Evolutionary conservation across 2,113 vertebrate genomes (phyloP).

Genomic region (Coptodon rendalli): DNA sequence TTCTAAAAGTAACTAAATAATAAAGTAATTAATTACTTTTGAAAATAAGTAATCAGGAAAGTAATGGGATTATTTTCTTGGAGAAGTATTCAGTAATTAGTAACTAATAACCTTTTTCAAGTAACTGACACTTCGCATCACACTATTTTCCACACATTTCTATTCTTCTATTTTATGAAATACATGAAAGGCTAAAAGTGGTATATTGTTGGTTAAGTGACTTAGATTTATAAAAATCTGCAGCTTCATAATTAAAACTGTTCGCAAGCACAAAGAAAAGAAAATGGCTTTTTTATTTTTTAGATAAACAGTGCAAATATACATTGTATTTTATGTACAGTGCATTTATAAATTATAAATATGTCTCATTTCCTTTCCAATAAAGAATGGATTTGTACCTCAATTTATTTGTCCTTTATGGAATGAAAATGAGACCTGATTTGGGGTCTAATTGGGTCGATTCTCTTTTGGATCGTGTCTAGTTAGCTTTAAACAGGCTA

Average conservation of each 20-base stretch:
- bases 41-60: neutral
- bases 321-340: neutral
- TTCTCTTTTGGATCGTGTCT: neutral
- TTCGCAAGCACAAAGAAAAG: neutral
- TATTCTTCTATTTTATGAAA: neutral
- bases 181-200: neutral
- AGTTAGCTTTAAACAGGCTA: too few relatives aligned
- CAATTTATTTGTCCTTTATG: neutral
- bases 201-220: neutral
- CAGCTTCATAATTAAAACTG: neutral
- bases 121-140: neutral
- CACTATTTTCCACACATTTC: neutral
- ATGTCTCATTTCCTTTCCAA: neutral
- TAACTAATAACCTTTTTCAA: neutral
- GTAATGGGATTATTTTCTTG: neutral
- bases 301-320: neutral
- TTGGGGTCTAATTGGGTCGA: too few relatives aligned
- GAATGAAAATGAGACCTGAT: neutral
- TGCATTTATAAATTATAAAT: neutral
- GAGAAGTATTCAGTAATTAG: neutral
- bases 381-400: neutral
- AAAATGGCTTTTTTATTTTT: neutral
- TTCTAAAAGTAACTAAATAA: too few relatives aligned
- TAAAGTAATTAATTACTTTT: neutral
- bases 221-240: neutral